Evolutionary conservation across 2,113 vertebrate genomes (phyloP), one percentile per base, ranked within the genome.

Genomic region (Solea solea): DNA sequence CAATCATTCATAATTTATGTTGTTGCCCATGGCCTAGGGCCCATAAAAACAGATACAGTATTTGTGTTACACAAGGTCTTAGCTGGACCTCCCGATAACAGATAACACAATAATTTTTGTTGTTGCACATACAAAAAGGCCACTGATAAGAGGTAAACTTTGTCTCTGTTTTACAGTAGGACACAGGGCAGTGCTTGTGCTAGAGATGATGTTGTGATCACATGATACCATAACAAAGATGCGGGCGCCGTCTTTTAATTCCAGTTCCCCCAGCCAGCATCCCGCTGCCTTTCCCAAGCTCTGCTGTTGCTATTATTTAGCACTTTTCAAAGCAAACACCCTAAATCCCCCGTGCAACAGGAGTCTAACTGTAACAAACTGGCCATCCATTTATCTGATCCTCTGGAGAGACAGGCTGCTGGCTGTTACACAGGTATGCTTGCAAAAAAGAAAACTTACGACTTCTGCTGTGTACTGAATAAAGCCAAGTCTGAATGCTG

Each of bases 1-100:
- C 76, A 78, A 86, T 87, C 76, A 87, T 93, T 88, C 71, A 89
- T 91, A 86, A 89, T 89, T 87, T 85, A 91, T 67, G 57, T 81
- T 41, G 34, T 68, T 74, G 72, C 72, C 80, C 86, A 85, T 75
- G 66, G 57, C 71, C 61, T 61, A 21, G 62, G 72, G 74, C 56
- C 69, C 48, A 82, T 90, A 85, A 89, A 89, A 87, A 81, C 62
- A 85, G 48, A 84, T 78, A 81, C 45, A 48, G 14, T 14, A 48
- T 89, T 85, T 86, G 72, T 69, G 81, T 80, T 86, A 84, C 72
- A 74, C 78, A 86, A 87, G 73, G 72, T 74, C 76, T 78, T 59
- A 55, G 74, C 68, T 28, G 61, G 81, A 78, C 54, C 27, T 83
- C 59, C 51, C 41, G 60, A 90, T 90, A 89, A 84, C 50, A 69